These are phyloP conservation scores for Onychorhynchus coronatus DNA, from an alignment of 2,113 vertebrate species.

Conservation along the genomic window DNA sequence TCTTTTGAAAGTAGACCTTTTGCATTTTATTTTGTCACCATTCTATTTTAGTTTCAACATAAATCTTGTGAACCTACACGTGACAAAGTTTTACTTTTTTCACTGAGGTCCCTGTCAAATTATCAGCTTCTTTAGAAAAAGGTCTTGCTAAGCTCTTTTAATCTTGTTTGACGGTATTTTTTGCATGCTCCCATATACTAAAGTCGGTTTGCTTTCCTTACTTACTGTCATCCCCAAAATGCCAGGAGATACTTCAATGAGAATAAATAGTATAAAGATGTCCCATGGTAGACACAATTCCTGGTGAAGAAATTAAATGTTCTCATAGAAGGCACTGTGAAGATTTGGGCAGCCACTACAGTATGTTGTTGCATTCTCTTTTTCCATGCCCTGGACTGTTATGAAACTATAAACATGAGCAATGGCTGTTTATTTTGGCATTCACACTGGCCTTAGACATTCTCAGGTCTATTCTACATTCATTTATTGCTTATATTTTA, in stretches of 20 bases:
- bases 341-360: background rate
- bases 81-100: background rate
- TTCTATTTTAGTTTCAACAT: background rate
- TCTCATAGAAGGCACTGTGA: background rate
- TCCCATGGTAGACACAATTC: background rate
- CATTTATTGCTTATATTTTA: background rate
- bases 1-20: background rate
- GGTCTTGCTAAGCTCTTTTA: background rate
- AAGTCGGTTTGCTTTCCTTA: background rate
- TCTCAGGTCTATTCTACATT: background rate
- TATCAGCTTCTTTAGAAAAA: background rate
- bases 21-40: background rate
- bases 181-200: background rate
- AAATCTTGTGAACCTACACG: background rate
- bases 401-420: background rate
- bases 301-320: background rate
- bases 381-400: background rate
- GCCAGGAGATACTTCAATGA: background rate
- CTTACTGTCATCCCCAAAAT: background rate
- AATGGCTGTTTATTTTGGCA: background rate
- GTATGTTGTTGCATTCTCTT: background rate
- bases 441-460: background rate
- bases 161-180: background rate
- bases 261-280: background rate
- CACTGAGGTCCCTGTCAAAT: background rate